Conservation (phyloP, 2,113 vertebrate genomes). For the Ariopsis seemanni region DNA sequence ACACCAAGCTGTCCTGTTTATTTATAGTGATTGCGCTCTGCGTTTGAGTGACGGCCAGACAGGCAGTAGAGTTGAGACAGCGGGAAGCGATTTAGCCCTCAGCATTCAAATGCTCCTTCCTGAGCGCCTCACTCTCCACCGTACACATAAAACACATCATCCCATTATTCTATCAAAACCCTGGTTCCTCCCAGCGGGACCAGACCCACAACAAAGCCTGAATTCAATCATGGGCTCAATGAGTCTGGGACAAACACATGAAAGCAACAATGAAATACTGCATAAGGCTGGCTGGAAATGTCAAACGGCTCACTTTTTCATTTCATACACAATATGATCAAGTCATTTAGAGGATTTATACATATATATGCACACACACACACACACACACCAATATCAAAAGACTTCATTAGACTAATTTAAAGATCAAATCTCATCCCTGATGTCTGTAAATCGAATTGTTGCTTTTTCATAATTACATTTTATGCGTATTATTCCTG, state of each 20-base stretch:
- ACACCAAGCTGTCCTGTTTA: constrained; percentile 55
- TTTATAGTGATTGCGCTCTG: constrained; percentile 63
- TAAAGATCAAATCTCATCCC: constrained; percentile 67
- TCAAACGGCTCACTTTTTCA: background rate
- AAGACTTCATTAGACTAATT: constrained; percentile 72
- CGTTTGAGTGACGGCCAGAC: constrained; percentile 54
- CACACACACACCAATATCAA: constrained; percentile 56
- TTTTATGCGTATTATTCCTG: constrained; percentile 68
- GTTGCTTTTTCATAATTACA: constrained; percentile 73
- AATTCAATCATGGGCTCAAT: constrained; percentile 35
- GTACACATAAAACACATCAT: constrained; percentile 57
- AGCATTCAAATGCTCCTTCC: constrained; percentile 50
- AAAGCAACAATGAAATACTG: constrained; percentile 56
- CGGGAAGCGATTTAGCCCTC: constrained; percentile 51
- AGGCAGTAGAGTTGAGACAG: constrained; percentile 52
- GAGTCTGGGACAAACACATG: constrained; percentile 28
- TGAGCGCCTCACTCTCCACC: constrained; percentile 56
- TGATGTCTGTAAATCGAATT: constrained; percentile 74
- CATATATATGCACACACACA: background rate
- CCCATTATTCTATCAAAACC: constrained; percentile 64
- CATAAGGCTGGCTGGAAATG: background rate
- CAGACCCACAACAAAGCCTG: constrained; percentile 43
- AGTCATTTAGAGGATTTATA: background rate
- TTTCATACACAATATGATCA: constrained; percentile 33
- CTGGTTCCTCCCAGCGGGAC: constrained; percentile 20